Evolutionary conservation across 2,888 invertebrate genomes (phyloP), one percentile per base, ranked within the genome.

Genomic region (Drosophila pseudotakahashii): DNA sequence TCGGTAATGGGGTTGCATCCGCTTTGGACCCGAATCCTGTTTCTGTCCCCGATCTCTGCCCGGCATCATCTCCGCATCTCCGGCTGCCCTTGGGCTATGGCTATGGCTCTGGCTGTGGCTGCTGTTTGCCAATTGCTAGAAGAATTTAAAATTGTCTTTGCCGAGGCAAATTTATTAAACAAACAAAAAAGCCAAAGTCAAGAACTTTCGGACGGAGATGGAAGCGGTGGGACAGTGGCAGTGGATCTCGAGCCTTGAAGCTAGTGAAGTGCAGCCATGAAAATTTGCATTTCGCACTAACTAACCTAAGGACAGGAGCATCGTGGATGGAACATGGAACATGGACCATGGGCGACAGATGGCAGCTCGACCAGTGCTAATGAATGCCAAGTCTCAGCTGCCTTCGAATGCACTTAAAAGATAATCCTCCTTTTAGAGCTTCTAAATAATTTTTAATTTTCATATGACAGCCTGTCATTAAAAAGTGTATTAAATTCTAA

Each of bases 101-200:
- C 19, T 19, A 19, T 42, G 57, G 36, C 54, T 42, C 34, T 26
- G 47, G 59, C 63, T 60, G 57, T 68, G 67, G 70, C 63, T 79
- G 76, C 75, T 82, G 79, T 78, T 81, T 84, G 85, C 79, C 85
- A 85, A 82, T 85, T 82, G 79, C 78, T 78, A 74, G 70, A 85
- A 85, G 80, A 82, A 82, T 82, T 85, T 85, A 75, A 82, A 85
- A 85, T 82, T 85, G 82, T 82, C 85, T 85, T 84, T 84, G 75
- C 69, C 66, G 44, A 60, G 57, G 76, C 76, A 72, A 82, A 82
- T 82, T 82, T 82, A 82, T 82, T 82, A 82, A 82, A 78, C 82
- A 82, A 85, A 85, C 82, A 82, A 62, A 48, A 71, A 64, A 36
- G 47, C 54, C 59, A 62, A 60, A 64, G 60, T 47, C 73, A 51